These are phyloP conservation scores for Apogon talboti DNA, from an alignment of 2,797 vertebrate species.

Conservation along the genomic window DNA sequence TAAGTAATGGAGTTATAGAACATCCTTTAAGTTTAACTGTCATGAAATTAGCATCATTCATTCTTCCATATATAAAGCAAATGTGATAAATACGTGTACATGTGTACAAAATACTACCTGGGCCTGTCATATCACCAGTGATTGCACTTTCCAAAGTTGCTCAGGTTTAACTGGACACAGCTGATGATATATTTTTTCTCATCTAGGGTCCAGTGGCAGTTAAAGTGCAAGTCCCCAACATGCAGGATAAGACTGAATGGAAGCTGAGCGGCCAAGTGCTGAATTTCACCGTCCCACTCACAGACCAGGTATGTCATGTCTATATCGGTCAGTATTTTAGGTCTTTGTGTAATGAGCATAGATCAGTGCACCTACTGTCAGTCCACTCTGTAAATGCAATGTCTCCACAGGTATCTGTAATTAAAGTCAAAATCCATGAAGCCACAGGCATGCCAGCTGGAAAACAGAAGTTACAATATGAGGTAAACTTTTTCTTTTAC, in stretches of 20 bases:
- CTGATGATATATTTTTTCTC: background rate
- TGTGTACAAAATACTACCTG: background rate
- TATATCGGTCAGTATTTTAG: background rate
- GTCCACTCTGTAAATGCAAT: slow-evolving; percentile 41
- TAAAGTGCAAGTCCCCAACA: slow-evolving; percentile 98
- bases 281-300: slow-evolving; percentile 95
- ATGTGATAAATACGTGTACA: background rate
- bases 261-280: slow-evolving; percentile 95
- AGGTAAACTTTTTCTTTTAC: slow-evolving; percentile 81
- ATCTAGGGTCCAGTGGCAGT: slow-evolving; percentile 87
- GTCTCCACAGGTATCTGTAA: slow-evolving; percentile 92
- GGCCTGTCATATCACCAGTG: background rate
- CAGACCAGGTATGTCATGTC: slow-evolving; percentile 89
- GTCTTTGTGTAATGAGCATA: background rate
- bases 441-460: slow-evolving; percentile 98
- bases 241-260: slow-evolving; percentile 99
- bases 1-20: background rate
- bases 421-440: slow-evolving; percentile 99
- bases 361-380: background rate
- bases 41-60: background rate
- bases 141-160: background rate
- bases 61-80: background rate
- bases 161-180: background rate
- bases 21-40: background rate
- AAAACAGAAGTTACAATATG: slow-evolving; percentile 97